phyloP scores from a whole-genome alignment of 23 tunicate genomes.

The Styela plicata region DNA sequence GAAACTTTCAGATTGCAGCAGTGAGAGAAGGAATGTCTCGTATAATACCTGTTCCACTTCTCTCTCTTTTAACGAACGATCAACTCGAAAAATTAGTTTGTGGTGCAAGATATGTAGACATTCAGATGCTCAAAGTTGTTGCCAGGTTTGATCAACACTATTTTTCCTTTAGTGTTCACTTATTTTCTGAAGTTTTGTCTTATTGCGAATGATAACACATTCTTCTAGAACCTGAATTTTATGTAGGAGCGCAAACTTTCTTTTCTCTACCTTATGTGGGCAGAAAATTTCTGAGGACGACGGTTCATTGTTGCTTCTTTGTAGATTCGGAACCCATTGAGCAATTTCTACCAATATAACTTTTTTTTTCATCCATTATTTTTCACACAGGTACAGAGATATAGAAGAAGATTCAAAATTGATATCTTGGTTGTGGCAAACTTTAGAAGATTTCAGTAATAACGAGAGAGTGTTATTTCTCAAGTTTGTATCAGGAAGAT shows the following conservation, averaged over 20 bases:
- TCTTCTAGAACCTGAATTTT: too few relatives aligned
- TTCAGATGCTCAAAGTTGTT: slow-evolving; percentile 48
- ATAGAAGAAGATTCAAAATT: slow-evolving; percentile 58
- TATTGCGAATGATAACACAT: too few relatives aligned
- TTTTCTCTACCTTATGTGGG: too few relatives aligned
- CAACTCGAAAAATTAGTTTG: slow-evolving; percentile 86
- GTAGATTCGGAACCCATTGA: too few relatives aligned
- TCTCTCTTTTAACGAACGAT: slow-evolving; percentile 65
- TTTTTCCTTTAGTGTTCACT: too few relatives aligned
- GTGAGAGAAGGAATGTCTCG: slow-evolving; percentile 89
- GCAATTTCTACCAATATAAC: too few relatives aligned
- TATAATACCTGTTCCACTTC: slow-evolving; percentile 74
- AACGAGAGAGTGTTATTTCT: slow-evolving; percentile 89
- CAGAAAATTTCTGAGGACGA: too few relatives aligned
- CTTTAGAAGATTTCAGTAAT: slow-evolving; percentile 72
- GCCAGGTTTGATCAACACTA: slow-evolving; percentile 51
- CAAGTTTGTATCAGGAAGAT: slow-evolving; percentile 95
- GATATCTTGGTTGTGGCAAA: slow-evolving; percentile 90
- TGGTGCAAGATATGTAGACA: slow-evolving; percentile 82
- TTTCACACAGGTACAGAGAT: slow-evolving; percentile 68
- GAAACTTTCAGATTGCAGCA: slow-evolving; percentile 65
- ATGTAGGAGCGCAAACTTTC: too few relatives aligned
- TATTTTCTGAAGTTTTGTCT: too few relatives aligned
- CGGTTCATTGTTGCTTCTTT: too few relatives aligned
- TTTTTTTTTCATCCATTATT: too few relatives aligned